phyloP scores from a whole-genome alignment of 1,140 invertebrate genomes.

The Macrostomum lignano region DNA sequence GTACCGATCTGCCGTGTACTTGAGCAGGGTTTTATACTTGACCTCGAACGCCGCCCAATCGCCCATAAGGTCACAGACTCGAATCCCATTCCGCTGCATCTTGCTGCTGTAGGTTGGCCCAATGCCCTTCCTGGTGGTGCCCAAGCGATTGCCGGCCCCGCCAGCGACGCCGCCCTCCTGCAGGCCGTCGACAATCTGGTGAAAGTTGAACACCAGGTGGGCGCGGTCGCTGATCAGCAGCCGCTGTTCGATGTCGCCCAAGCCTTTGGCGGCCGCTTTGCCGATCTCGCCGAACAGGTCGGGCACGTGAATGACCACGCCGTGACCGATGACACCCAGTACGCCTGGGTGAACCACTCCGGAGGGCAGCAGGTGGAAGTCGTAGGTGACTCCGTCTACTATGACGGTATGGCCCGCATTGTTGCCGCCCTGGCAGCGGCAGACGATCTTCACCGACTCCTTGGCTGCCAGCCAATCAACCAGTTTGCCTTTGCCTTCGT shows the following conservation, averaged over 20 bases:
- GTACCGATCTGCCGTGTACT: conserved; percentile 56
- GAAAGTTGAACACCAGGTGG: conserved; percentile 44
- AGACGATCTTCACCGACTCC: conserved; percentile 69
- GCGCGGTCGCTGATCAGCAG: conserved; percentile 77
- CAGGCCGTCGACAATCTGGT: conserved; percentile 59
- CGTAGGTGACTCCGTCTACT: conserved; percentile 62
- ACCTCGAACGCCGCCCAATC: conserved; percentile 59
- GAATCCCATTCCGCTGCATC: conserved; percentile 36
- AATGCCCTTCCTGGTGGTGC: conserved; percentile 90
- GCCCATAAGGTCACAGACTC: conserved; percentile 61
- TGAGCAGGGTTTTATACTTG: conserved; percentile 47
- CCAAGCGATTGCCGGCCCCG: conserved; percentile 39
- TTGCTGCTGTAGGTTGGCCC: conserved; percentile 82
- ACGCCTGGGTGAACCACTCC: conserved; percentile 74
- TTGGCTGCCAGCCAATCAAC: conserved; percentile 77
- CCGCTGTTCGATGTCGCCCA: conserved; percentile 48
- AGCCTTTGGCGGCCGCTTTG: conserved; percentile 64
- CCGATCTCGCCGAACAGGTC: conserved; percentile 64
- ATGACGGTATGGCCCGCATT: conserved; percentile 98
- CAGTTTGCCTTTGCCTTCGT: conserved; percentile 97
- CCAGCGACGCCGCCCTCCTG: conserved; percentile 77
- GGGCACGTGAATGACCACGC: conserved; percentile 79
- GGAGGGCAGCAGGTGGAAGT: conserved; percentile 87
- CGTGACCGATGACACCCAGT: conserved; percentile 83
- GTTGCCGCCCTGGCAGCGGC: conserved; percentile 94